Conservation (phyloP, 2,113 vertebrate species). For the Tympanuchus pallidicinctus region DNA sequence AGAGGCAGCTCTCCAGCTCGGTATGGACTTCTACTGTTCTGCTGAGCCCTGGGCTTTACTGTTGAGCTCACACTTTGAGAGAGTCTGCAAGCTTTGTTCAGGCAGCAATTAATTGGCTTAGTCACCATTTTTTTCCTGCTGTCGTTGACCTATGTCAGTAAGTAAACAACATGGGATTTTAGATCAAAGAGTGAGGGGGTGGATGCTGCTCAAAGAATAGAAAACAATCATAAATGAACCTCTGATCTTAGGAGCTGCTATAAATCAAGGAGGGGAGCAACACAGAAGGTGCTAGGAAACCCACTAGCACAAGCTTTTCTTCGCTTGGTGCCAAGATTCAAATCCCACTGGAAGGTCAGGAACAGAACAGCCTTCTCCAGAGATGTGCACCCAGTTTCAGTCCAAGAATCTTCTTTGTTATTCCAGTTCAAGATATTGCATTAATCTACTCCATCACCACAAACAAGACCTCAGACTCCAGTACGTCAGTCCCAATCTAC, state of each 20-base stretch:
- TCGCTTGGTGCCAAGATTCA: neutral
- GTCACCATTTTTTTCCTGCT: constrained; percentile 40
- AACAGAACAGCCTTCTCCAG: neutral
- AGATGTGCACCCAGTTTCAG: neutral
- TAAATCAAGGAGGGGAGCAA: neutral
- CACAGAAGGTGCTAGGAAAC: constrained; percentile 21
- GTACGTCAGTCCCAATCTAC: neutral
- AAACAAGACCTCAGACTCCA: neutral
- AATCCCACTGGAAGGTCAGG: constrained; percentile 7
- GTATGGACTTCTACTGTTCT: neutral
- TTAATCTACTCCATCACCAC: neutral
- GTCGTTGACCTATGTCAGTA: constrained; percentile 43
- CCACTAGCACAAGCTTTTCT: constrained; percentile 8
- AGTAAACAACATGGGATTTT: constrained; percentile 37
- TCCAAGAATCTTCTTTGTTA: neutral
- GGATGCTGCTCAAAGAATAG: constrained; percentile 40
- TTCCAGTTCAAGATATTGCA: neutral
- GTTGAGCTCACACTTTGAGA: neutral
- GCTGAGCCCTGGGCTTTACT: constrained; percentile 5
- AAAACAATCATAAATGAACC: constrained; percentile 44
- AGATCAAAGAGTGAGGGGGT: constrained; percentile 26
- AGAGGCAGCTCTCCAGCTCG: neutral
- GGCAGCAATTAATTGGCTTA: constrained; percentile 46
- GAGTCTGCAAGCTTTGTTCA: constrained; percentile 20
- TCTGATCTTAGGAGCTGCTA: constrained; percentile 1